Base-by-base conservation (phyloP, 2,797 vertebrate genomes). In the Mergus octosetaceus region DNA sequence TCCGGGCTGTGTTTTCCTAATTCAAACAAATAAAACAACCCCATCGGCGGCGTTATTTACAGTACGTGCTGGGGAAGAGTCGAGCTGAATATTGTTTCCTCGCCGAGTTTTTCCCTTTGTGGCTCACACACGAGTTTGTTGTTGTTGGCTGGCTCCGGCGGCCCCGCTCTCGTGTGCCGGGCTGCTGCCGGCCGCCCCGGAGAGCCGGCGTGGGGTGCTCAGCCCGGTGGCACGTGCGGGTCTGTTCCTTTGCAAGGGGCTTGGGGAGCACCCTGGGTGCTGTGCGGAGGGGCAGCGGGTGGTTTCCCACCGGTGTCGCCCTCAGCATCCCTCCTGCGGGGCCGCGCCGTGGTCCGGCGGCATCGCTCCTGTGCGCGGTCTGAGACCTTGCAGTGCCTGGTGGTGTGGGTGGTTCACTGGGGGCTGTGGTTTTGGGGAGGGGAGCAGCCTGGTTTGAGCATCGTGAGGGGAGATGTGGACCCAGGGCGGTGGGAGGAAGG, bases 21-120 rank as follows among this genome's bases (percentile, higher is more conserved):
- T 95, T 65, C 34, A 92, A 91, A 83, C 89, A 96, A 95, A 93
- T 92, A 87, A 95, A 96, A 79, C 87, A 68, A 91, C 45, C 78
- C 69, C 91, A 0, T 68, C 2, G 12, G 6, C 5, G 6, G 61
- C 11, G 4, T 87, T 93, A 88, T 93, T 93, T 81, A 90, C 95
- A 82, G 4, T 76, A 32, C 1, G 5, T 4, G 14, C 75, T 79
- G 7, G 77, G 92, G 82, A 94, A 92, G 87, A 92, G 85, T 61
- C 3, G 6, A 54, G 92, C 79, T 12, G 51, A 73, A 84, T 93
- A 96, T 95, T 79, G 87, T 92, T 97, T 96, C 95, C 94, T 96
- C 18, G 4, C 43, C 0, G 91, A 86, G 91, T 82, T 90, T 94
- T 75, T 54, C 88, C 80, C 87, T 92, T 94, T 94, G 94, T 90